Evolutionary conservation across 1,140 invertebrate species (phyloP), one percentile per base, ranked within the genome.

Genomic region (Drosophila prosaltans): DNA sequence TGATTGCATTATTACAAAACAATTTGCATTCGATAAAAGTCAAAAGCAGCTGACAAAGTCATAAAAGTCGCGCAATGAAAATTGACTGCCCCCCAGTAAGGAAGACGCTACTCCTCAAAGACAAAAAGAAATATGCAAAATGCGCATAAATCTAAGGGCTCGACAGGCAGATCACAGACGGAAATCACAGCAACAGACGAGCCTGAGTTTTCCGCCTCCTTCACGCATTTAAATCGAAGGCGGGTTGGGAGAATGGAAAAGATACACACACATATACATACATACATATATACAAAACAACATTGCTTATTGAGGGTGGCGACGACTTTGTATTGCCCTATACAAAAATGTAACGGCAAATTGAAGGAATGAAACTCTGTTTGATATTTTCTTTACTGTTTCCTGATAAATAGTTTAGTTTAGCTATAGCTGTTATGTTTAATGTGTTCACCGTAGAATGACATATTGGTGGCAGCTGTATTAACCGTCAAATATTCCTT

Each of bases 1-100:
- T 78, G 82, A 86, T 86, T 86, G 81, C 80, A 88, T 88, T 88
- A 89, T 86, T 86, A 86, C 78, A 86, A 86, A 86, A 86, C 83
- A 86, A 86, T 86, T 86, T 86, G 83, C 84, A 86, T 86, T 88
- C 83, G 80, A 86, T 86, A 89, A 86, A 89, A 77, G 83, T 75
- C 73, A 83, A 68, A 88, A 69, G 78, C 82, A 88, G 77, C 83
- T 69, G 73, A 69, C 76, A 83, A 77, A 80, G 76, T 89, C 83
- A 86, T 86, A 86, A 88, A 86, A 88, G 84, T 88, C 76, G 83
- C 69, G 83, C 83, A 88, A 88, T 86, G 83, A 86, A 86, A 86
- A 82, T 83, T 88, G 76, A 66, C 62, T 30, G 40, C 24, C 60
- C 24, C 60, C 41, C 41, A 41, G 21, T 21, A 16, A 24, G 24